Evolutionary conservation across 2,113 vertebrate species (phyloP), one percentile per base, ranked within the genome.

Genomic region (Phrynosoma platyrhinos): DNA sequence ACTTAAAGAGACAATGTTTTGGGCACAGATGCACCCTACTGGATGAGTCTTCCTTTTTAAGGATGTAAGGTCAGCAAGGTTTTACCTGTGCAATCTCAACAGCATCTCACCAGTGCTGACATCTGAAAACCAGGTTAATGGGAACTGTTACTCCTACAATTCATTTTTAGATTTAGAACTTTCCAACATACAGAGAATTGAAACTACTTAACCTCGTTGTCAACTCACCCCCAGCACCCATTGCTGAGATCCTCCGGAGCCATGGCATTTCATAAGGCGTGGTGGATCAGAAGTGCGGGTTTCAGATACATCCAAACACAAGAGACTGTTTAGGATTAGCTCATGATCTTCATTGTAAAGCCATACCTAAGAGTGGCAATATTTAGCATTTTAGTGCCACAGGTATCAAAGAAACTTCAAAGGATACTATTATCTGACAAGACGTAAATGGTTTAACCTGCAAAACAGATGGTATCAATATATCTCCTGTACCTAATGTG

Each of bases 201-300:
- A 23, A 74, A 55, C 58, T 2, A 36, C 13, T 23, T 1, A 47
- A 64, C 27, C 74, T 20, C 14, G 14, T 66, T 68, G 10, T 7
- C 42, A 52, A 78, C 74, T 96, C 69, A 99, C 99, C 97, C 98
- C 98, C 0, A 99, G 94, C 0, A 96, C 97, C 99, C 99, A 99
- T 94, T 99, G 99, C 96, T 99, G 99, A 0, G 98, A 99, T 13
- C 99, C 99, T 0, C 98, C 99, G 0, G 99, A 99, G 0, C 98
- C 99, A 0, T 99, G 99, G 93, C 98, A 99, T 55, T 99, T 99
- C 98, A 99, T 99, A 76, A 99, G 97, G 1, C 98, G 97, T 0
- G 99, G 98, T 0, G 98, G 98, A 85, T 99, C 98, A 0, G 97
- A 97, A 0, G 98, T 98, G 71, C 97, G 97, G 3, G 98, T 98